Percentiles rank a stretch among this genome's conserved stretches.
These are phyloP conservation scores for Agriopis aurantiaria DNA, from an alignment of 2,888 invertebrate species.

Conservation along the genomic window DNA sequence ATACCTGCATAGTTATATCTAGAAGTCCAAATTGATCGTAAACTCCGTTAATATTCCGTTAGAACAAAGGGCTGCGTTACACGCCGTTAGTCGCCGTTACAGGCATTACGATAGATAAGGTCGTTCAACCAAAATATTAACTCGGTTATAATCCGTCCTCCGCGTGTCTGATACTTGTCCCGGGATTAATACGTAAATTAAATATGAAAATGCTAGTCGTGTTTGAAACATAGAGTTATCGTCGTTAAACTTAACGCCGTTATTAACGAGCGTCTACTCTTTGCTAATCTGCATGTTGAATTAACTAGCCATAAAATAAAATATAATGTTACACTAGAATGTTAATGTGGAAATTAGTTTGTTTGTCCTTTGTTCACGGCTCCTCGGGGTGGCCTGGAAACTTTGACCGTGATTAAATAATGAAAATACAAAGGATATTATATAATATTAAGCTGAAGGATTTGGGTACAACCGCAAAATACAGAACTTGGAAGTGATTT, in stretches of 20 bases:
- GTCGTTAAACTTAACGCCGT: slow-evolving; percentile 1
- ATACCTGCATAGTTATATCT: not conserved
- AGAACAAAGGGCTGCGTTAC: slow-evolving; percentile 30
- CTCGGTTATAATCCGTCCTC: slow-evolving; percentile 37
- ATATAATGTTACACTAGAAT: slow-evolving; percentile 1
- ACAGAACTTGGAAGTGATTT: not conserved
- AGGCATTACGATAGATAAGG: slow-evolving; percentile 29
- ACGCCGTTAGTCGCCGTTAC: slow-evolving; percentile 15
- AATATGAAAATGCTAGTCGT: slow-evolving; percentile 19
- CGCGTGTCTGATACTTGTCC: slow-evolving; percentile 14
- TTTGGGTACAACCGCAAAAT: not conserved
- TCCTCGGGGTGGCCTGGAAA: slow-evolving; percentile 7
- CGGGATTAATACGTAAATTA: slow-evolving; percentile 35
- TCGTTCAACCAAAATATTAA: slow-evolving; percentile 43
- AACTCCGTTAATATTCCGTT: slow-evolving; percentile 30
- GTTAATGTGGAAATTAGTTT: slow-evolving; percentile 6
- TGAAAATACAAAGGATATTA: slow-evolving; percentile 1
- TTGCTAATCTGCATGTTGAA: slow-evolving; percentile 2
- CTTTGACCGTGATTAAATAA: slow-evolving; percentile 1
- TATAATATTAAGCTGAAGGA: too few species aligned
- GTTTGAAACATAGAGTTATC: not conserved
- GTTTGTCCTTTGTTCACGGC: slow-evolving; percentile 8
- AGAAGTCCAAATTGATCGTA: slow-evolving; percentile 19
- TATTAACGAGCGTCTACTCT: not conserved
- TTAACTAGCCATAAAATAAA: slow-evolving; percentile 6